Evolutionary conservation across 35 echinoderm and acorn worm species (phyloP).

Genomic region (Patiria miniata): DNA sequence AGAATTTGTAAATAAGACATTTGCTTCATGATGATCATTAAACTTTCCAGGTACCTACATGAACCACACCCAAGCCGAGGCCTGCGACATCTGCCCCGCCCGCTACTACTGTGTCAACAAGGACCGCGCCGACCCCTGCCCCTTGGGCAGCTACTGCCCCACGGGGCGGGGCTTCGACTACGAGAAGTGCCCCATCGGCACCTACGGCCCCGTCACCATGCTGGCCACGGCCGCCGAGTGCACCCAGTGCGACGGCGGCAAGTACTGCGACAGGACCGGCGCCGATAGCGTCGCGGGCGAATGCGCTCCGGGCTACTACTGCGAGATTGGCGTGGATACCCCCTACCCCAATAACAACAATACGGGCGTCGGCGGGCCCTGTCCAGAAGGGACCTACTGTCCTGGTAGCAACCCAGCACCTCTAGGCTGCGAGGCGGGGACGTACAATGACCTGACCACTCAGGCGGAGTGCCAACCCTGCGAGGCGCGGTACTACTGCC

Average conservation of each 20-base stretch:
- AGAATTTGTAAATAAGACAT: no score
- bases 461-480: constrained; percentile 72
- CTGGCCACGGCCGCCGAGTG: constrained; percentile 79
- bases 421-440: constrained; percentile 82
- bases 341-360: constrained; percentile 95
- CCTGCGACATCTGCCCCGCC: constrained; percentile 86
- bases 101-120: constrained; percentile 92
- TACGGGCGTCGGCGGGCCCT: constrained; percentile 95
- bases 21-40: background rate
- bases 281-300: constrained; percentile 55
- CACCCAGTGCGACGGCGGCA: constrained; percentile 91
- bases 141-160: constrained; percentile 84
- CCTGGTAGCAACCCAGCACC: constrained; percentile 80
- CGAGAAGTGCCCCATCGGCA: constrained; percentile 92
- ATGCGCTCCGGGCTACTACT: constrained; percentile 87
- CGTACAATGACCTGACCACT: constrained; percentile 83
- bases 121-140: constrained; percentile 69
- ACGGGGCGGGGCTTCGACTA: constrained; percentile 74
- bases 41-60: constrained; percentile 80
- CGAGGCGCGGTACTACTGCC: constrained; percentile 82
- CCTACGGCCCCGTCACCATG: constrained; percentile 84
- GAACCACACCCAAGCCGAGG: constrained; percentile 95
- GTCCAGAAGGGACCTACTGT: constrained; percentile 92
- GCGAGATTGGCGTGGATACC: constrained; percentile 89
- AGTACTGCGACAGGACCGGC: constrained; percentile 80